These are phyloP conservation scores for Portunus trituberculatus DNA, from an alignment of 1,140 invertebrate genomes.

Conservation along the genomic window DNA sequence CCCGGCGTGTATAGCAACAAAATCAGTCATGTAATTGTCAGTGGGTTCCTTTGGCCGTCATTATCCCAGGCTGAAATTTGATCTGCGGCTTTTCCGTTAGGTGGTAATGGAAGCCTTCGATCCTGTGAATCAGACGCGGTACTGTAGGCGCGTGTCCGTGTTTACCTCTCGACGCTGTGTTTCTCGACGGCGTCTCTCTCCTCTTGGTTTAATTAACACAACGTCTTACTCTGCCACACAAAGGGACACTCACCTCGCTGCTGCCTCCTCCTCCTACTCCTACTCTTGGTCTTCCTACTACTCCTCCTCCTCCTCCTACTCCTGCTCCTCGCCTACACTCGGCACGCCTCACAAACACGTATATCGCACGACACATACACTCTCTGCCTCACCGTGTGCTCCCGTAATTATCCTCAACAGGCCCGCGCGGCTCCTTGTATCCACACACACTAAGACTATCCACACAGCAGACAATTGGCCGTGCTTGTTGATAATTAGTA, in stretches of 20 bases:
- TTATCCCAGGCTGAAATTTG: neutral
- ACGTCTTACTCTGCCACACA: slow-evolving; percentile 20
- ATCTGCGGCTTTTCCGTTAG: neutral
- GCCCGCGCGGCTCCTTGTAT: slow-evolving; percentile 38
- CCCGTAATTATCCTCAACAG: slow-evolving; percentile 44
- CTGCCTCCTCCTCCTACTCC: neutral
- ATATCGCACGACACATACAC: slow-evolving; percentile 36
- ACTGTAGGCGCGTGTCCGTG: neutral
- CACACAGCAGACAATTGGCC: slow-evolving; percentile 64
- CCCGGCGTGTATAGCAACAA: too few relatives aligned
- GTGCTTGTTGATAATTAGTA: slow-evolving; percentile 73
- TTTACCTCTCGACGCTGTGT: neutral
- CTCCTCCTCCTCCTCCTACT: neutral
- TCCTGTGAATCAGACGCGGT: too few relatives aligned
- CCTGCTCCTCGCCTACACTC: neutral
- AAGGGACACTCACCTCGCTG: slow-evolving; percentile 28
- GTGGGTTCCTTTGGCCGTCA: neutral
- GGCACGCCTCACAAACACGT: slow-evolving; percentile 31
- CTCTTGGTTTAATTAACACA: slow-evolving; percentile 4
- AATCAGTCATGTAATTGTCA: too few relatives aligned
- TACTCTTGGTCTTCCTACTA: too few relatives aligned
- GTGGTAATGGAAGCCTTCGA: neutral
- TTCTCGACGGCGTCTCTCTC: neutral
- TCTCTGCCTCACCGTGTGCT: neutral
- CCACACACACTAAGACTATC: slow-evolving; percentile 60